Evolutionary conservation across 2,797 vertebrate species (phyloP), one percentile per base, ranked within the genome.

Genomic region (Emys orbicularis): DNA sequence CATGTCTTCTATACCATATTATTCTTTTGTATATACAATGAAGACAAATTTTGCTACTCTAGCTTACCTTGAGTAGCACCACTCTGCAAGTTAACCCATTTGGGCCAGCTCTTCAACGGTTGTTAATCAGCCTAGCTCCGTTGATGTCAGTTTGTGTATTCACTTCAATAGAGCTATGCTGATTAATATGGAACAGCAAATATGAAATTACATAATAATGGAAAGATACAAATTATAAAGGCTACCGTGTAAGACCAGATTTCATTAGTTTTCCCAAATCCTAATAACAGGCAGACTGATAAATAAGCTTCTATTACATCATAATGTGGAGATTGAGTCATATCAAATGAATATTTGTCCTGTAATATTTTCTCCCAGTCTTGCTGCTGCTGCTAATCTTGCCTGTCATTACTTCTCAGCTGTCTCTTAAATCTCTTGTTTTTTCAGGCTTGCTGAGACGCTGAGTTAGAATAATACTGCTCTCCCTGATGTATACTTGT

Each of bases 401-500:
- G 44, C 84, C 83, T 97, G 94, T 97, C 96, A 74, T 0, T 87
- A 95, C 91, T 90, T 89, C 92, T 83, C 79, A 93, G 57, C 81
- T 96, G 95, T 92, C 93, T 94, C 94, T 81, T 96, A 87, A 96
- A 93, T 96, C 90, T 52, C 44, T 0, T 15, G 5, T 47, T 88
- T 93, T 97, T 96, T 83, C 4, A 81, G 77, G 21, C 91, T 96
- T 94, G 18, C 84, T 91, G 97, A 94, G 89, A 90, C 52, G 2
- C 44, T 94, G 93, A 88, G 56, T 89, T 84, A 95, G 90, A 87
- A 83, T 81, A 90, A 81, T 93, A 83, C 10, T 85, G 76, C 93
- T 95, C 74, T 97, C 87, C 92, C 93, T 49, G 92, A 87, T 92
- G 94, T 95, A 92, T 87, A 23, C 86, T 83, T 88, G 74, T 88